These are phyloP conservation scores for Vulpes lagopus DNA, from an alignment of 2,113 vertebrate genomes.

Conservation along the genomic window DNA sequence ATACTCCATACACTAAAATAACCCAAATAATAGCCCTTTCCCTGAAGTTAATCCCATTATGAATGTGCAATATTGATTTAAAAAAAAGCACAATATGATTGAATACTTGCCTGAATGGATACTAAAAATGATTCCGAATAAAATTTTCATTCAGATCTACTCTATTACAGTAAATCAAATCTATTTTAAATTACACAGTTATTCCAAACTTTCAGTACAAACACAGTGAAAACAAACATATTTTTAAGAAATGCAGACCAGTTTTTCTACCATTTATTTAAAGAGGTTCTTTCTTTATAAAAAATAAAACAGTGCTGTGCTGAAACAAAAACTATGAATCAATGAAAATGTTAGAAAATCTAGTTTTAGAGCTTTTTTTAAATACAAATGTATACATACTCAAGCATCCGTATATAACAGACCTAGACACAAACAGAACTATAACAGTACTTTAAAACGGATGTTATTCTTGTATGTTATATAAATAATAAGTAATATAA, in stretches of 20 bases:
- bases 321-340: not conserved
- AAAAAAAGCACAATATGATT: not conserved
- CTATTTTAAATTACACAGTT: not conserved
- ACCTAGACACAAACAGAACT: not conserved
- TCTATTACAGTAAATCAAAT: not conserved
- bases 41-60: not conserved
- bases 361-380: not conserved
- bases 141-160: not conserved
- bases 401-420: not conserved
- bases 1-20: not conserved
- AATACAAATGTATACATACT: not conserved
- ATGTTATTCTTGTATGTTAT: not conserved
- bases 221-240: not conserved
- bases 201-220: not conserved
- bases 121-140: not conserved
- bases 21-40: not conserved
- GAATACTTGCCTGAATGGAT: not conserved
- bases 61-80: not conserved
- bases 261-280: not conserved
- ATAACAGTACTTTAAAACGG: not conserved
- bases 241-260: not conserved
- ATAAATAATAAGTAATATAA: not conserved
- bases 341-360: not conserved
- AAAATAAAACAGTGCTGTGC: not conserved
- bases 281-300: not conserved